Percentiles rank a stretch among this genome's conserved stretches.
Conservation (phyloP, 2,797 vertebrate genomes). For the Scyliorhinus canicula region DNA sequence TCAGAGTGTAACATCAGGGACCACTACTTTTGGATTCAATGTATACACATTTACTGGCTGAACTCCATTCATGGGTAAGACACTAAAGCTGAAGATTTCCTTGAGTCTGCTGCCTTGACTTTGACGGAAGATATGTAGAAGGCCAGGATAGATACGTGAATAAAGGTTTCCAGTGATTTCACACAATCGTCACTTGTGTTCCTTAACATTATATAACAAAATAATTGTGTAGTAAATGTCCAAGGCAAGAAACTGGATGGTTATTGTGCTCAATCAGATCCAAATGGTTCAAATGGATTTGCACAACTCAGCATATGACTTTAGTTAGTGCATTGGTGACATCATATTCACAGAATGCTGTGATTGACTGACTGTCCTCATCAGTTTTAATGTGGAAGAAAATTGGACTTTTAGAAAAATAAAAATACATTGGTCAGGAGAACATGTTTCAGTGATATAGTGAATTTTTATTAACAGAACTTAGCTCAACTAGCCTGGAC, state of each 20-base stretch:
- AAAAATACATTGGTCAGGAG: not conserved
- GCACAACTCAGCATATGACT: not conserved
- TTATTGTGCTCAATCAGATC: not conserved
- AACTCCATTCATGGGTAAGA: not conserved
- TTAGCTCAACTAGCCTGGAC: not conserved
- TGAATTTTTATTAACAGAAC: not conserved
- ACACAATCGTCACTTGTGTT: too few species aligned
- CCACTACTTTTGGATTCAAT: not conserved
- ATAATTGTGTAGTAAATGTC: not conserved
- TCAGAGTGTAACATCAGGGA: not conserved
- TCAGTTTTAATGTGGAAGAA: not conserved
- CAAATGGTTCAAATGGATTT: slow-evolving; percentile 2
- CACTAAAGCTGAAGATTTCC: not conserved
- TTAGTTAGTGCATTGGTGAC: too few species aligned
- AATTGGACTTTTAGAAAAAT: not conserved
- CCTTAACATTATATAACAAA: not conserved
- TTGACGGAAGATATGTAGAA: not conserved
- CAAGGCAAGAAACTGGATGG: not conserved
- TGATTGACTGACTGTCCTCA: not conserved
- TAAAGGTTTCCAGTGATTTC: not conserved
- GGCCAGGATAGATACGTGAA: not conserved
- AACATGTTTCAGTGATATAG: not conserved
- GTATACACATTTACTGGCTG: not conserved
- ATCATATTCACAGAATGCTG: not conserved
- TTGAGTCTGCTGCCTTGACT: not conserved